phyloP scores from a whole-genome alignment of 2,113 vertebrate species.

The Antechinus flavipes region DNA sequence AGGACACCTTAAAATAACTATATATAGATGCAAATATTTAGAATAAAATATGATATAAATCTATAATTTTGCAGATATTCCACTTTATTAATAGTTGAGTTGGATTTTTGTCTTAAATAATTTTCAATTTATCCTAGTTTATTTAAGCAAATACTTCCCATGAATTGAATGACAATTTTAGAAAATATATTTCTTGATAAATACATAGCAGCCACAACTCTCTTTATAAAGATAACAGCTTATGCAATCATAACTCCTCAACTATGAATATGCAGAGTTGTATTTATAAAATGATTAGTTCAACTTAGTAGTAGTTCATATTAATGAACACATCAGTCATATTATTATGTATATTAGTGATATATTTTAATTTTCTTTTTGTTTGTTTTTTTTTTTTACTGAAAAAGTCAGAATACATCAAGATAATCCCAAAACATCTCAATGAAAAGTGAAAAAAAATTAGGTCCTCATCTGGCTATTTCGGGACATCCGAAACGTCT shows the following conservation, averaged over 20 bases:
- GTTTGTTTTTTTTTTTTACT: background rate
- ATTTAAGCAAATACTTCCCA: conserved; percentile 53
- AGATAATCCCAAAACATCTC: background rate
- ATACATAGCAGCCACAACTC: too few species aligned
- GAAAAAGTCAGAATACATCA: background rate
- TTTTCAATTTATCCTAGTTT: conserved; percentile 23
- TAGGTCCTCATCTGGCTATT: too few species aligned
- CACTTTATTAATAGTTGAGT: conserved; percentile 30
- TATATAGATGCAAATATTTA: background rate
- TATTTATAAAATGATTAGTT: background rate
- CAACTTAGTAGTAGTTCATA: background rate
- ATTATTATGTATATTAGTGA: background rate
- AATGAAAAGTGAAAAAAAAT: background rate
- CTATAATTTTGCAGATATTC: conserved; percentile 25
- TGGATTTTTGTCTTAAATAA: conserved; percentile 36
- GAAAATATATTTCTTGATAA: background rate
- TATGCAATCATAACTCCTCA: background rate
- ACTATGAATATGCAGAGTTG: background rate
- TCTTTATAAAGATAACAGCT: background rate
- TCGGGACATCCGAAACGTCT: background rate
- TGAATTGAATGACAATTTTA: background rate
- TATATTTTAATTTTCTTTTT: background rate
- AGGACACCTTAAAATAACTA: conserved; percentile 2
- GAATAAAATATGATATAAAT: conserved; percentile 36
- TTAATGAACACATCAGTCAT: background rate